phyloP scores from a whole-genome alignment of 30 jellyfish, hydroid and myxozoan genomes.

The Turritopsis dohrnii region DNA sequence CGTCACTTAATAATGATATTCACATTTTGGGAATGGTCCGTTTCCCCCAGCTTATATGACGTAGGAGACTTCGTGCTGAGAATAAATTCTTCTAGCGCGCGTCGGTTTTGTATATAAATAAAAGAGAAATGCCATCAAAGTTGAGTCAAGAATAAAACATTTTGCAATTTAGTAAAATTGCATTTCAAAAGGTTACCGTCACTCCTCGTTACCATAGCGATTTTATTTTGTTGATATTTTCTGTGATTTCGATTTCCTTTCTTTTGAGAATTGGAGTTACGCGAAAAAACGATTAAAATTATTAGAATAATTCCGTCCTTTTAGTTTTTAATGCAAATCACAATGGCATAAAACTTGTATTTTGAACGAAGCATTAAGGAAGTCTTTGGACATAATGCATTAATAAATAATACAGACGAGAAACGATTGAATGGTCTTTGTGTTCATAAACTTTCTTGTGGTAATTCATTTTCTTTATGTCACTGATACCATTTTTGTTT shows the following conservation, averaged over 20 bases:
- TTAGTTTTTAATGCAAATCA: not conserved
- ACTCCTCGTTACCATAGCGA: not conserved
- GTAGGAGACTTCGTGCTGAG: too few species aligned
- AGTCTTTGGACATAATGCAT: not conserved
- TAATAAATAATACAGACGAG: not conserved
- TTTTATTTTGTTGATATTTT: not conserved
- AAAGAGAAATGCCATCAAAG: too few species aligned
- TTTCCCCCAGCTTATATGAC: too few species aligned
- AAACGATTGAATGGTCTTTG: not conserved
- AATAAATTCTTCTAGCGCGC: too few species aligned
- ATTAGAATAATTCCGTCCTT: not conserved
- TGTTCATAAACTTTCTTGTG: not conserved
- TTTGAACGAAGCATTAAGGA: not conserved
- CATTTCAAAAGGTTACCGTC: not conserved
- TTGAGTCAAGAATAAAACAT: too few species aligned
- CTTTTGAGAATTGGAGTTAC: not conserved
- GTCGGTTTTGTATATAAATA: too few species aligned
- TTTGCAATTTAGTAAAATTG: too few species aligned
- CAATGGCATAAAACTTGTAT: not conserved
- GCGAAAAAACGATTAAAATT: not conserved
- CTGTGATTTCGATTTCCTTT: not conserved
- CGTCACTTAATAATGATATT: too few species aligned
- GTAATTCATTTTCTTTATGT: not conserved
- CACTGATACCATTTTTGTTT: not conserved
- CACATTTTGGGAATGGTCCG: too few species aligned